phyloP scores from a whole-genome alignment of 2,888 invertebrate species.

The Thymelicus sylvestris region DNA sequence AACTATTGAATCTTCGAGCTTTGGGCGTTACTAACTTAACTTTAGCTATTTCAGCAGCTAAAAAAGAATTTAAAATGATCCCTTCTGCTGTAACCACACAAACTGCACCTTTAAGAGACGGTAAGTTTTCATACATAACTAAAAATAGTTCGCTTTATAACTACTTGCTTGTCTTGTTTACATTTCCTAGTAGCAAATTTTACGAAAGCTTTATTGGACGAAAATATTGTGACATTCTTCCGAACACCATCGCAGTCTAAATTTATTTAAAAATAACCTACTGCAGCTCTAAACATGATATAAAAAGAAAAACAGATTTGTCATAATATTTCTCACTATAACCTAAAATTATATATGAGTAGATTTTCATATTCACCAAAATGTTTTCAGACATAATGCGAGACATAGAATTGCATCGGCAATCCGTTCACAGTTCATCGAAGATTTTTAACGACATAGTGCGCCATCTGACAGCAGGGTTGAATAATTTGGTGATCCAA shows the following conservation, averaged over 20 bases:
- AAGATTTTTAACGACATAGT: conserved; percentile 85
- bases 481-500: conserved; percentile 69
- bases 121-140: conserved; percentile 62
- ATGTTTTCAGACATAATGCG: conserved; percentile 81
- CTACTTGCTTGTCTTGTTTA: too few relatives aligned
- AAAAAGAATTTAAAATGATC: conserved; percentile 84
- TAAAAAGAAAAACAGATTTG: too few relatives aligned
- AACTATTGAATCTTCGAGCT: conserved; percentile 74
- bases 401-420: conserved; percentile 83
- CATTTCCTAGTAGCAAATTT: too few relatives aligned
- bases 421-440: conserved; percentile 84
- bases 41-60: conserved; percentile 83
- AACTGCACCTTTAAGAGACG: conserved; percentile 84
- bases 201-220: too few relatives aligned
- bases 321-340: too few relatives aligned
- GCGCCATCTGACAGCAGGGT: conserved; percentile 78
- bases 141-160: too few relatives aligned
- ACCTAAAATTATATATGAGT: background rate
- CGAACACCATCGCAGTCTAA: too few relatives aligned
- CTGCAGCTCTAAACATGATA: too few relatives aligned
- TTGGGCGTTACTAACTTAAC: conserved; percentile 83
- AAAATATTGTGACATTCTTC: too few relatives aligned
- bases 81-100: conserved; percentile 85
- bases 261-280: too few relatives aligned
- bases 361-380: conserved; percentile 5